Base-by-base conservation (phyloP, 2,888 invertebrate species). In the Scaptomyza caliginosa region DNA sequence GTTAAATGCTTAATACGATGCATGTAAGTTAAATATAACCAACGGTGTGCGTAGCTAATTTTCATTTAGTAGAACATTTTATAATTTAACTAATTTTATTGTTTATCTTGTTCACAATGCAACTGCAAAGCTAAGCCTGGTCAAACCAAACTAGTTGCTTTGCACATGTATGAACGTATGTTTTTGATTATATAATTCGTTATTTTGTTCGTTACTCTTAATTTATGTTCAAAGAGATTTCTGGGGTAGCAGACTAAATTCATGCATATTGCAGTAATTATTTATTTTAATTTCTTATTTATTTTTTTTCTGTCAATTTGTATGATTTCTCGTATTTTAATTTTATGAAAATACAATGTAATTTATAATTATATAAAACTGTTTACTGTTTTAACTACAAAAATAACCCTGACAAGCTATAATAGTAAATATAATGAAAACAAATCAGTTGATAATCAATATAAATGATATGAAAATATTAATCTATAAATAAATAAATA, bases 221-320 rank as follows among this genome's bases (percentile, higher is more conserved):
- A 28, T 54, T 66, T 82, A 32, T 51, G 63, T 81, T 78, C 68
- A 75, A 77, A 79, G 77, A 75, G 73, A 76, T 81, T 79, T 88
- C 80, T 90, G 91, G 91, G 91, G 91, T 91, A 91, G 91, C 91
- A 91, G 91, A 91, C 91, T 91, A 91, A 91, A 91, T 79, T 85
- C 67, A 74, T 83, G 84, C 88, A 77, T 87, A 80, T 68, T 77
- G 69, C 73, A 79, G 63, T 65, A 63, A 64, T 48, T 69, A 38
- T 80, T 58, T 24, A 58, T 63, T 72, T 63, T 50, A 49, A 59
- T 75, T 49, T 57, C 64, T 45, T 57, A 59, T 60, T 50, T 50
- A 59, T 75, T 49, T 57, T 66, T 45, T 57, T 62, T 60, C 28
- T 60, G 49, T 69, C 40, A 58, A 60, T 62, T 59, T 68, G 38